Evolutionary conservation across 2,797 vertebrate genomes (phyloP).

Genomic region (Buphagus erythrorhynchus): DNA sequence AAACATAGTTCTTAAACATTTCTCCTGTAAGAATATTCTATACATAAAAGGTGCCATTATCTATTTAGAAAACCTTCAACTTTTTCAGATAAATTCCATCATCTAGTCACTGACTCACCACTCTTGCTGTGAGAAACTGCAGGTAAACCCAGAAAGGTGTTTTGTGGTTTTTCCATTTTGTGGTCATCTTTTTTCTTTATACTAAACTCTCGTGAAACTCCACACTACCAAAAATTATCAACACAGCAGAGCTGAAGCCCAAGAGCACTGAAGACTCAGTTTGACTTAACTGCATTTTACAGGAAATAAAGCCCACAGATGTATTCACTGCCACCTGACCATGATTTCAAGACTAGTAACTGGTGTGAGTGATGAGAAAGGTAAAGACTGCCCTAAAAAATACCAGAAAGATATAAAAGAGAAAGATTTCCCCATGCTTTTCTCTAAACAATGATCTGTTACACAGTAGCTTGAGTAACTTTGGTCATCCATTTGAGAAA

Average conservation of each 20-base stretch:
- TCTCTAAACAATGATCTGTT: not conserved
- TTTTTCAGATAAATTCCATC: not conserved
- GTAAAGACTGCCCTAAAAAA: not conserved
- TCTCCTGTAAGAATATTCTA: not conserved
- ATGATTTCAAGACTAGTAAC: not conserved
- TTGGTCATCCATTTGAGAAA: not conserved
- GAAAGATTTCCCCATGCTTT: not conserved
- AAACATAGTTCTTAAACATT: not conserved
- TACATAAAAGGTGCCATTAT: not conserved
- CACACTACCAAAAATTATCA: not conserved
- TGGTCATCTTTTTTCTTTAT: not conserved
- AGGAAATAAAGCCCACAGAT: not conserved
- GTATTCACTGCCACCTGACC: not conserved
- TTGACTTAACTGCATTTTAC: not conserved
- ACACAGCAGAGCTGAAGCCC: rapidly evolving
- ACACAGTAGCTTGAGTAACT: not conserved
- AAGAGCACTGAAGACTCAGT: not conserved
- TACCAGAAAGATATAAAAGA: not conserved
- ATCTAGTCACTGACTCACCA: not conserved
- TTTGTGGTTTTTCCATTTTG: not conserved
- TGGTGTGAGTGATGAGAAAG: not conserved
- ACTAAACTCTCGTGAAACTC: not conserved
- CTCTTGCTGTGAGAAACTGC: not conserved
- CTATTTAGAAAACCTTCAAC: not conserved
- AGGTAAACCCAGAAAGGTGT: not conserved